A percentile compares a stretch with the other conserved stretches of the same genome.
phyloP scores from a whole-genome alignment of 2,888 invertebrate species.

The Ectemnius lituratus region DNA sequence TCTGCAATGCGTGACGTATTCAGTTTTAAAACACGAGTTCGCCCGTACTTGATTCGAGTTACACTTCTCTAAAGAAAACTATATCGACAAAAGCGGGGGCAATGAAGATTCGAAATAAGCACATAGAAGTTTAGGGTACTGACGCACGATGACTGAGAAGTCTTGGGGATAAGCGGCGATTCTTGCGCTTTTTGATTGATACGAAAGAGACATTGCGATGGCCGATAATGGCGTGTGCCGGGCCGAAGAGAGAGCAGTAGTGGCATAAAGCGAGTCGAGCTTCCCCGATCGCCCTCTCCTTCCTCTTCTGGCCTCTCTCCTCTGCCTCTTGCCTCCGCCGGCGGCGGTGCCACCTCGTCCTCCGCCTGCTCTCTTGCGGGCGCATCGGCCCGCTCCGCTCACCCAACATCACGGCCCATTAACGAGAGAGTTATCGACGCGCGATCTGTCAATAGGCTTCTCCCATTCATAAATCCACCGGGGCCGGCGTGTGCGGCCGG shows the following conservation, averaged over 20 bases:
- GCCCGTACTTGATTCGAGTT: too few species aligned
- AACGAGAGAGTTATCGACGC: conserved; percentile 69
- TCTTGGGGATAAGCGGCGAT: too few species aligned
- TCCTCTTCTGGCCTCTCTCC: conserved; percentile 24
- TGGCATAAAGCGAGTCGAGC: conserved; percentile 51
- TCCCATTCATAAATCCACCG: conserved; percentile 70
- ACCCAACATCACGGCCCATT: conserved; percentile 64
- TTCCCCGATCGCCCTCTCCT: conserved; percentile 30
- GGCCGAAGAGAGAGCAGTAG: conserved; percentile 27
- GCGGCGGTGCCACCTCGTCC: conserved; percentile 26
- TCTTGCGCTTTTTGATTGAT: too few species aligned
- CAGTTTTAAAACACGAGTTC: too few species aligned
- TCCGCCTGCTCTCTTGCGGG: conserved; percentile 28
- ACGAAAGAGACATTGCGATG: not conserved
- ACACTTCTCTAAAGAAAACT: too few species aligned
- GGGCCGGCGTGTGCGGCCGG: conserved; percentile 60
- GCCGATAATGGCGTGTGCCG: conserved; percentile 36
- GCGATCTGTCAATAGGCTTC: conserved; percentile 72
- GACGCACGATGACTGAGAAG: too few species aligned
- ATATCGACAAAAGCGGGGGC: too few species aligned
- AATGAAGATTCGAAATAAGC: too few species aligned
- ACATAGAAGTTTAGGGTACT: too few species aligned
- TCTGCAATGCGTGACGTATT: too few species aligned
- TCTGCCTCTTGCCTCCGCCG: conserved; percentile 16
- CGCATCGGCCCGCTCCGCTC: conserved; percentile 49